Percentiles rank a stretch among this genome's conserved stretches.
phyloP scores from a whole-genome alignment of 2,797 vertebrate species.

The Enteromius unitaeniatus region DNA sequence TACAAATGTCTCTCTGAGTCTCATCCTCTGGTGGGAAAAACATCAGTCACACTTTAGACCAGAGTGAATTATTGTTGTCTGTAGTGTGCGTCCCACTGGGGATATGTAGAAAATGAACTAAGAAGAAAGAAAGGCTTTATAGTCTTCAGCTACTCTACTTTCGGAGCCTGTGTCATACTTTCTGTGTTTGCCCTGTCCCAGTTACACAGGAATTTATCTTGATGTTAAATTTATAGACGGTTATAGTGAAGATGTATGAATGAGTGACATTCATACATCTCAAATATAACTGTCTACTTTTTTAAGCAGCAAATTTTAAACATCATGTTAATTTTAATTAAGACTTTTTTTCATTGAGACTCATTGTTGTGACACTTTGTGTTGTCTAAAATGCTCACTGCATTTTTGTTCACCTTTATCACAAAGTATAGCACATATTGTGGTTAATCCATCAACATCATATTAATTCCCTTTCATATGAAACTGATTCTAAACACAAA shows the following conservation, averaged over 20 bases:
- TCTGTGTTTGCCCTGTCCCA: not conserved
- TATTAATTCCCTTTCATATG: not conserved
- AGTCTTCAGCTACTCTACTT: not conserved
- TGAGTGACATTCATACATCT: not conserved
- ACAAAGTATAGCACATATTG: not conserved
- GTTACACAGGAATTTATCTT: not conserved
- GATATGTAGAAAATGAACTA: not conserved
- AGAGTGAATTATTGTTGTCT: slow-evolving; percentile 21
- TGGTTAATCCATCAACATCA: not conserved
- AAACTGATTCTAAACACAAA: not conserved
- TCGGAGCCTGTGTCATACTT: not conserved
- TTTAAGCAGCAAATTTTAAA: not conserved
- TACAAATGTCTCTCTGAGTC: slow-evolving; percentile 4
- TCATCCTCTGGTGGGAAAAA: slow-evolving; percentile 9
- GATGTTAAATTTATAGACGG: not conserved
- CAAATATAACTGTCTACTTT: too few relatives aligned
- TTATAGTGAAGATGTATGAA: not conserved
- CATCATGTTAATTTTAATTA: too few relatives aligned
- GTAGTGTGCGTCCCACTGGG: not conserved
- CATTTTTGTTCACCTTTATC: not conserved
- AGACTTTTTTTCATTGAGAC: too few relatives aligned
- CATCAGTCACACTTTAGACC: slow-evolving; percentile 8
- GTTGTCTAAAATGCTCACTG: too few relatives aligned
- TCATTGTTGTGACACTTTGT: too few relatives aligned
- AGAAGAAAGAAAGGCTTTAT: slow-evolving; percentile 10